Evolutionary conservation across 2,113 vertebrate genomes (phyloP).

Genomic region (Chlorodrepanis virens): DNA sequence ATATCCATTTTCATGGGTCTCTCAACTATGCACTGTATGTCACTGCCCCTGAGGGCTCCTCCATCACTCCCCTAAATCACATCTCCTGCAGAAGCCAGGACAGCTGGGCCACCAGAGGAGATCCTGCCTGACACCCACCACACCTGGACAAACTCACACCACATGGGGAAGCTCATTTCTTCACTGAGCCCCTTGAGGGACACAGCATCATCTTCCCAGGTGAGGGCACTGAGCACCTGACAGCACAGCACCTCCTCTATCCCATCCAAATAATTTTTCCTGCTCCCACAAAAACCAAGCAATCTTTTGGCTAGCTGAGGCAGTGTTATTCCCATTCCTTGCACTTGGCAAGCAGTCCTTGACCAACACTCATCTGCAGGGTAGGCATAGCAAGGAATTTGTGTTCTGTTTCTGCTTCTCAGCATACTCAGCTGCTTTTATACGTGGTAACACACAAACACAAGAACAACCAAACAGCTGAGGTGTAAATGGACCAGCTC

Average conservation of each 20-base stretch:
- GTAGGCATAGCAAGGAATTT: neutral
- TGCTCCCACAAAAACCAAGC: neutral
- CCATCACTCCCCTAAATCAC: neutral
- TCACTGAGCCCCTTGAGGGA: accelerated
- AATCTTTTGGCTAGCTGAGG: neutral
- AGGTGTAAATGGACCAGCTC: neutral
- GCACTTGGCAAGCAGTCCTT: neutral
- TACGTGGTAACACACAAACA: accelerated
- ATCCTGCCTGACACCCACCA: neutral
- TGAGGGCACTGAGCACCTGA: neutral
- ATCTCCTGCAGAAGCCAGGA: accelerated
- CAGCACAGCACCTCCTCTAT: neutral
- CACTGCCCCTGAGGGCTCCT: neutral
- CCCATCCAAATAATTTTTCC: neutral
- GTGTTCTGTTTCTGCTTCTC: neutral
- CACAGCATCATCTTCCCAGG: accelerated
- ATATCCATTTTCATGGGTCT: neutral
- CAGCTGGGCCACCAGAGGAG: neutral
- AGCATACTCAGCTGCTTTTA: neutral
- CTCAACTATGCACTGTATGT: neutral
- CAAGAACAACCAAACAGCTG: neutral
- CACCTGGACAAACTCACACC: neutral
- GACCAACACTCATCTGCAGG: neutral
- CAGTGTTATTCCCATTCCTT: neutral
- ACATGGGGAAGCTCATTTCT: neutral